These are phyloP conservation scores for Apis cerana DNA, from an alignment of 1,140 invertebrate genomes.

Conservation along the genomic window DNA sequence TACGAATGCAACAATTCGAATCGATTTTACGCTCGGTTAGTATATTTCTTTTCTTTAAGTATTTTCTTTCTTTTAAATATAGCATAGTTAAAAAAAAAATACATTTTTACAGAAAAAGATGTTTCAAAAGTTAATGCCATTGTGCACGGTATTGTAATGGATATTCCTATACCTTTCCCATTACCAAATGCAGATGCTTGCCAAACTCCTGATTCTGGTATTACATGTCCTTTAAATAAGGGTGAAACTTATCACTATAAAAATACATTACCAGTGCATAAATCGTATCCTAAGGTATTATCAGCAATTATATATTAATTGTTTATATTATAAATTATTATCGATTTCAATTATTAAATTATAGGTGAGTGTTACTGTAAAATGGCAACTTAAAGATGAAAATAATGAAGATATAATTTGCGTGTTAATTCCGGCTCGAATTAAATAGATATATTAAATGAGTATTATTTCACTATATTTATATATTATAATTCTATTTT, in stretches of 20 bases:
- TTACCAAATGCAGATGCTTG: constrained; percentile 87
- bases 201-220: constrained; percentile 80
- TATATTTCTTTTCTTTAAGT: background rate
- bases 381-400: constrained; percentile 87
- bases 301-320: background rate
- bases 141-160: constrained; percentile 87
- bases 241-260: constrained; percentile 83
- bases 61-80: background rate
- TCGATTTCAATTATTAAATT: constrained; percentile 25
- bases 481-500: background rate
- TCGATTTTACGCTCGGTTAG: constrained; percentile 83
- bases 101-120: constrained; percentile 78
- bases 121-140: constrained; percentile 81
- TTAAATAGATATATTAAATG: constrained; percentile 37
- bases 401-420: constrained; percentile 85
- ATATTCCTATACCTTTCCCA: constrained; percentile 87
- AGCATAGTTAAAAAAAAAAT: background rate
- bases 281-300: constrained; percentile 83
- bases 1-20: constrained; percentile 83
- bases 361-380: constrained; percentile 85
- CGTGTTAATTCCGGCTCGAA: constrained; percentile 83
- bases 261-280: constrained; percentile 83
- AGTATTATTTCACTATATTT: background rate
- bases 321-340: constrained; percentile 13
- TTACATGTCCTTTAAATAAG: constrained; percentile 85